A percentile compares a stretch with the other conserved stretches of the same genome.
These are phyloP conservation scores for Musca domestica DNA, from an alignment of 1,140 invertebrate genomes.

Conservation along the genomic window DNA sequence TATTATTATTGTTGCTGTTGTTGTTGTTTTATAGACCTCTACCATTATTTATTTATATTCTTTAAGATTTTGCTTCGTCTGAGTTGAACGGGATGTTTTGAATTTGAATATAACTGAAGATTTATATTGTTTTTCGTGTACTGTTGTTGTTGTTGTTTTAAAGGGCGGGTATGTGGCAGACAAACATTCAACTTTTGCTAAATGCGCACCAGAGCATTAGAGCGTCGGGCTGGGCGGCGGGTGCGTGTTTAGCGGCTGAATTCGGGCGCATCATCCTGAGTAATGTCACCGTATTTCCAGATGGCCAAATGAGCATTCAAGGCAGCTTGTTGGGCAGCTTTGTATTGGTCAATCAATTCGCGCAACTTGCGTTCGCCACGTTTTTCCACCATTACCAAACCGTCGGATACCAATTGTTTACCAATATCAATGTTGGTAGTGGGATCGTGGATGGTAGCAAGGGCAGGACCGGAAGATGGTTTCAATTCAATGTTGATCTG, in stretches of 20 bases:
- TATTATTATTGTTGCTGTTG: neutral
- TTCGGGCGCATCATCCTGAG: slow-evolving; percentile 75
- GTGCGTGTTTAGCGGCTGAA: slow-evolving; percentile 45
- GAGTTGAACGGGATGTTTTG: neutral
- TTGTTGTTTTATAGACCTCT: slow-evolving; percentile 15
- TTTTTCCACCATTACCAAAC: slow-evolving; percentile 78
- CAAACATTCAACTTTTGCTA: slow-evolving; percentile 41
- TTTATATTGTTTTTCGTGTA: slow-evolving; percentile 17
- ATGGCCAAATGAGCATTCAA: slow-evolving; percentile 81
- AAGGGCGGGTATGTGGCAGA: slow-evolving; percentile 55
- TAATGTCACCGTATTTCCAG: slow-evolving; percentile 96
- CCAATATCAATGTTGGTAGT: slow-evolving; percentile 78
- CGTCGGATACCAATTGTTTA: slow-evolving; percentile 81
- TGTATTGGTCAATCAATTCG: slow-evolving; percentile 80
- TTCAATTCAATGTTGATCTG: slow-evolving; percentile 74
- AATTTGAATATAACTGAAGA: neutral
- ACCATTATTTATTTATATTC: neutral
- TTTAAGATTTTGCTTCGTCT: neutral
- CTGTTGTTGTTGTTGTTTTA: slow-evolving; percentile 38
- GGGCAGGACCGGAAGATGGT: slow-evolving; percentile 56
- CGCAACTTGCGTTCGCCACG: slow-evolving; percentile 78
- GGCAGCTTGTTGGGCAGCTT: slow-evolving; percentile 79
- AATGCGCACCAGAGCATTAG: slow-evolving; percentile 17
- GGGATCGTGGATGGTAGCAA: slow-evolving; percentile 71
- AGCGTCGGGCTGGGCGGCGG: slow-evolving; percentile 28